A percentile compares a stretch with the other conserved stretches of the same genome.
phyloP scores from a whole-genome alignment of 2,888 invertebrate genomes.

The Heliconius ethilla region DNA sequence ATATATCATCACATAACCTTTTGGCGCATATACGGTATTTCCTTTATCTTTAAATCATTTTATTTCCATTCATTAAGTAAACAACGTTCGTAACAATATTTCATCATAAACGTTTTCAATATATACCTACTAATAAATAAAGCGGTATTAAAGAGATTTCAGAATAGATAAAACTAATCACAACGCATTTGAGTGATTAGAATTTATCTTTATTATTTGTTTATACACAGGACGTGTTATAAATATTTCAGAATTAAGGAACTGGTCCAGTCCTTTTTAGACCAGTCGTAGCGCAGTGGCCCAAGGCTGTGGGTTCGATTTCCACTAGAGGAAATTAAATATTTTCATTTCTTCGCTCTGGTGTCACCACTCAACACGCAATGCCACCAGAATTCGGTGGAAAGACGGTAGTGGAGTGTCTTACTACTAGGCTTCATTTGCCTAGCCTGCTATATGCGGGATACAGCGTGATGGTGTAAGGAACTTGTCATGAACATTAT shows the following conservation, averaged over 20 bases:
- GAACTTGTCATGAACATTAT: background rate
- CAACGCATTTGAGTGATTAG: background rate
- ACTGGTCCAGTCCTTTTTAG: background rate
- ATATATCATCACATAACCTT: too few species aligned
- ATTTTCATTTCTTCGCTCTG: too few species aligned
- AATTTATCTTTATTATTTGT: background rate
- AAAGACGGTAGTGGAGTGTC: too few species aligned
- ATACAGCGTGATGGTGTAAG: background rate
- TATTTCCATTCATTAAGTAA: background rate
- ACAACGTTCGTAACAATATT: background rate
- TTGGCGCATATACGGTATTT: too few species aligned
- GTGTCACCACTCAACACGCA: too few species aligned
- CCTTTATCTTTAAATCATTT: background rate
- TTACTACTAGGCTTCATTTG: too few species aligned
- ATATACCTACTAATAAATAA: background rate
- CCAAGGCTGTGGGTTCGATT: too few species aligned
- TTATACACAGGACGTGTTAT: background rate
- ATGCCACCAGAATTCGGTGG: too few species aligned
- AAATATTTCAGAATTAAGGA: background rate
- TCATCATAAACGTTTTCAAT: background rate
- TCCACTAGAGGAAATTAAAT: too few species aligned
- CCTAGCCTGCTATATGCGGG: too few species aligned
- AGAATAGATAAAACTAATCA: slow-evolving; percentile 7
- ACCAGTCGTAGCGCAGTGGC: too few species aligned
- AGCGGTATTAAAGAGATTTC: background rate